Percentiles rank a stretch among this genome's conserved stretches.
Conservation (phyloP, 2,888 invertebrate genomes). For the Apeira syringaria region DNA sequence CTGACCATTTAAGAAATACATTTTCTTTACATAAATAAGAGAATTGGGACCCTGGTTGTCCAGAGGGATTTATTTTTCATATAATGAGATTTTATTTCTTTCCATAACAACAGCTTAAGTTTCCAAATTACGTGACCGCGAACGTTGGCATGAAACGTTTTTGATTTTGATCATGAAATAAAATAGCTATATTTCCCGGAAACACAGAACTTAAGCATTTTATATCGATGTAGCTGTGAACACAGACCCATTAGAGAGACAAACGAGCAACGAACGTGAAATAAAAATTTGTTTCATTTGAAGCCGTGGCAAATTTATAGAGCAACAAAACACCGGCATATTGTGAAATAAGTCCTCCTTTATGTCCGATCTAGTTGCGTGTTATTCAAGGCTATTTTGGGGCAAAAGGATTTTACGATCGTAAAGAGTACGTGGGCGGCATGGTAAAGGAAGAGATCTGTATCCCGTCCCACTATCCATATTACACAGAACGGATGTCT, state of each 20-base stretch:
- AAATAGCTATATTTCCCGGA: constrained; percentile 33
- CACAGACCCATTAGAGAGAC: constrained; percentile 36
- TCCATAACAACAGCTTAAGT: constrained; percentile 16
- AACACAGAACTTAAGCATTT: constrained; percentile 36
- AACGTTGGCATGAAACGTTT: constrained; percentile 19
- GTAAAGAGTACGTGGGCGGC: constrained; percentile 47
- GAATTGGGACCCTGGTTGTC: no score
- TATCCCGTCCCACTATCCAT: constrained; percentile 43
- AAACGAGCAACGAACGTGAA: constrained; percentile 34
- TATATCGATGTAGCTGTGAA: constrained; percentile 35
- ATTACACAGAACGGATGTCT: constrained; percentile 45
- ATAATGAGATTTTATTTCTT: no score
- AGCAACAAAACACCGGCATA: constrained; percentile 42
- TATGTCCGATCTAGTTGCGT: constrained; percentile 54
- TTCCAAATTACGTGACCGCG: constrained; percentile 23
- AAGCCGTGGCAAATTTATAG: constrained; percentile 30
- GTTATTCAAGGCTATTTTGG: constrained; percentile 51
- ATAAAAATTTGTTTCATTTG: constrained; percentile 36
- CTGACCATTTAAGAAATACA: no score
- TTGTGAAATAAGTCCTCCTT: constrained; percentile 46
- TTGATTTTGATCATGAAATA: constrained; percentile 32
- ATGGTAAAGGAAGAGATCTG: constrained; percentile 45
- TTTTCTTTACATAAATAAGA: no score
- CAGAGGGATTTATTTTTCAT: no score
- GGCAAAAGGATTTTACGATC: constrained; percentile 55